phyloP scores from a whole-genome alignment of 2,113 vertebrate genomes.

The Erythrolamprus reginae region DNA sequence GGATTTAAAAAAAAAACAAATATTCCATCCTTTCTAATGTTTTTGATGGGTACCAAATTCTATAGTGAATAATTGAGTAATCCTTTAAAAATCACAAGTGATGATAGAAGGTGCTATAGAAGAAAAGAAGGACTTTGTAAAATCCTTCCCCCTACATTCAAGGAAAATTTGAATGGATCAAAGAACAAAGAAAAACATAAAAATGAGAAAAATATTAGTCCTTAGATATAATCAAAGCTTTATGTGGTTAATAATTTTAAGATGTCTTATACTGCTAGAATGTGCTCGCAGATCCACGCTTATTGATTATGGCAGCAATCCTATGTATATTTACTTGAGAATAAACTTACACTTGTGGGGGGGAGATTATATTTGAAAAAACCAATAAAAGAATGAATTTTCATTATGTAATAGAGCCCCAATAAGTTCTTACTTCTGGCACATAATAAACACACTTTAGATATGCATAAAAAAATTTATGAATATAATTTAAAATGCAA shows the following conservation, averaged over 20 bases:
- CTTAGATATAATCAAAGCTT: background rate
- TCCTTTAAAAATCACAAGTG: background rate
- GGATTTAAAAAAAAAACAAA: background rate
- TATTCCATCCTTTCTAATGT: background rate
- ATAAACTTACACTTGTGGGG: background rate
- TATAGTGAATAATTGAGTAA: background rate
- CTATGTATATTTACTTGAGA: background rate
- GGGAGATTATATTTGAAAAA: background rate
- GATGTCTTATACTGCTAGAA: background rate
- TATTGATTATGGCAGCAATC: background rate
- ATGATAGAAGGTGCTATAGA: background rate
- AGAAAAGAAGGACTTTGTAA: background rate
- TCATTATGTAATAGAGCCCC: background rate
- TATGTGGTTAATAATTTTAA: background rate
- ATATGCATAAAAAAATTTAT: background rate
- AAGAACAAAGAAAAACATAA: background rate
- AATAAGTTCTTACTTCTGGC: background rate
- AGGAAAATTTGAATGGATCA: background rate
- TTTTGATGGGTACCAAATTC: background rate
- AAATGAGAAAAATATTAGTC: background rate
- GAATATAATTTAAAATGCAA: background rate
- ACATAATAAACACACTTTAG: background rate
- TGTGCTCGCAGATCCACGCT: background rate
- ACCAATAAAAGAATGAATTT: background rate
- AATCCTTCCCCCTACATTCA: background rate